Evolutionary conservation across 2,888 invertebrate species (phyloP).

Genomic region (Beris chalybata): DNA sequence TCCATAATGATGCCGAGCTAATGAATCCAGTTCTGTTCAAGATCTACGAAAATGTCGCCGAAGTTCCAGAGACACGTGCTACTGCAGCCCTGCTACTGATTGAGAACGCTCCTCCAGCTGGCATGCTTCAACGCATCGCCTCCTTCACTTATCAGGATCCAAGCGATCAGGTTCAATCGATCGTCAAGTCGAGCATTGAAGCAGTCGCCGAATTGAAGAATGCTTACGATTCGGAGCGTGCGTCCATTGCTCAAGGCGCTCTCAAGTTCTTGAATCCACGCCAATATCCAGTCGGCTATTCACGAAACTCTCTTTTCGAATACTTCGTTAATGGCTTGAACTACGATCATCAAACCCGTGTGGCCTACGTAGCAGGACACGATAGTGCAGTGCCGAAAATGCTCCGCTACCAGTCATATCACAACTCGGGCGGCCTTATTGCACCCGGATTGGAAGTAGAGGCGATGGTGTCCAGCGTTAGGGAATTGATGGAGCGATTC

Average conservation of each 20-base stretch:
- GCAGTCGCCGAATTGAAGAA: conserved; percentile 59
- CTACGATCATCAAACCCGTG: not conserved
- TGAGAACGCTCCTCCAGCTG: conserved; percentile 62
- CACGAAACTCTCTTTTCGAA: not conserved
- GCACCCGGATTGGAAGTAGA: conserved; percentile 51
- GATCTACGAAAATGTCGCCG: conserved; percentile 67
- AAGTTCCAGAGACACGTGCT: conserved; percentile 66
- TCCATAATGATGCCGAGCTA: conserved; percentile 58
- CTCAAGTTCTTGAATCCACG: not conserved
- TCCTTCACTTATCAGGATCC: conserved; percentile 59
- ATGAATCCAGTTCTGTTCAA: conserved; percentile 65
- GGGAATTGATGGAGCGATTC: conserved; percentile 48
- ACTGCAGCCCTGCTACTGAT: conserved; percentile 66
- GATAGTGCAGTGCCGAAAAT: not conserved
- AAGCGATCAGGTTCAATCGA: conserved; percentile 66
- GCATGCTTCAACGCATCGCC: conserved; percentile 72
- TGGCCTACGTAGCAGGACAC: not conserved
- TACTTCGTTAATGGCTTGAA: not conserved
- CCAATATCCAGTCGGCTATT: not conserved
- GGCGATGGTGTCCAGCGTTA: conserved; percentile 57
- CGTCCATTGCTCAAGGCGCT: conserved; percentile 45
- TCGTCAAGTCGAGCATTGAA: conserved; percentile 66
- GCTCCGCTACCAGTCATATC: not conserved
- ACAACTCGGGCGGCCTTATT: conserved; percentile 43
- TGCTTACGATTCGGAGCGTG: conserved; percentile 56